Percentiles rank a stretch among this genome's conserved stretches.
Evolutionary conservation across 1,140 invertebrate genomes (phyloP).

Genomic region (Drosophila neocordata): DNA sequence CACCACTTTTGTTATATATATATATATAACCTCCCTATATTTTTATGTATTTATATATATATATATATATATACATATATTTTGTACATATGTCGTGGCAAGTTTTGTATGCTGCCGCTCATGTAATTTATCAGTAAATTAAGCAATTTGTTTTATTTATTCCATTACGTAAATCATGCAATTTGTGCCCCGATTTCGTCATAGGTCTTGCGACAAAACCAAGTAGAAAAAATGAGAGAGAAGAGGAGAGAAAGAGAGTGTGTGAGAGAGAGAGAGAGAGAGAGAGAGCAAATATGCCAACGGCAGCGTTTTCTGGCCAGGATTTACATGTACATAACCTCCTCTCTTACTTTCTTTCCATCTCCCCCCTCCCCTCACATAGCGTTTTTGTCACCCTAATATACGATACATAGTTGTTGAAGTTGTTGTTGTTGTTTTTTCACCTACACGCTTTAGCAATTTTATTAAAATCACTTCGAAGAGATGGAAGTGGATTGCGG

Average conservation of each 20-base stretch:
- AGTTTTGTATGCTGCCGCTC: slow-evolving; percentile 56
- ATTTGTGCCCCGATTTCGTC: slow-evolving; percentile 79
- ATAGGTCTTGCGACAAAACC: slow-evolving; percentile 41
- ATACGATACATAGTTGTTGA: not conserved
- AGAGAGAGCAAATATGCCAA: slow-evolving; percentile 46
- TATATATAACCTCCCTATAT: too few relatives aligned
- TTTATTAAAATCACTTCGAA: slow-evolving; percentile 79
- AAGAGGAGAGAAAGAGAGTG: slow-evolving; percentile 8
- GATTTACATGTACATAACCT: slow-evolving; percentile 56
- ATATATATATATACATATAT: too few relatives aligned
- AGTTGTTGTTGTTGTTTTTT: slow-evolving; percentile 42
- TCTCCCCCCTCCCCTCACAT: too few relatives aligned
- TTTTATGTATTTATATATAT: too few relatives aligned
- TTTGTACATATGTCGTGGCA: slow-evolving; percentile 39
- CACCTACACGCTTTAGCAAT: slow-evolving; percentile 74
- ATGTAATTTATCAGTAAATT: slow-evolving; percentile 83
- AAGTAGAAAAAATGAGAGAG: not conserved
- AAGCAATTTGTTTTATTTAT: slow-evolving; percentile 83
- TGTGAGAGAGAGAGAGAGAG: too few relatives aligned
- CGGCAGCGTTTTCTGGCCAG: slow-evolving; percentile 71
- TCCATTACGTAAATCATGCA: slow-evolving; percentile 82
- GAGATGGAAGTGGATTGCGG: slow-evolving; percentile 37
- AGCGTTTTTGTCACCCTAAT: too few relatives aligned
- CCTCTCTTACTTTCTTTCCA: too few relatives aligned
- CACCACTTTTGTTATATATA: too few relatives aligned